Evolutionary conservation across 2,888 invertebrate genomes (phyloP).

Genomic region (Morinoia aosen): DNA sequence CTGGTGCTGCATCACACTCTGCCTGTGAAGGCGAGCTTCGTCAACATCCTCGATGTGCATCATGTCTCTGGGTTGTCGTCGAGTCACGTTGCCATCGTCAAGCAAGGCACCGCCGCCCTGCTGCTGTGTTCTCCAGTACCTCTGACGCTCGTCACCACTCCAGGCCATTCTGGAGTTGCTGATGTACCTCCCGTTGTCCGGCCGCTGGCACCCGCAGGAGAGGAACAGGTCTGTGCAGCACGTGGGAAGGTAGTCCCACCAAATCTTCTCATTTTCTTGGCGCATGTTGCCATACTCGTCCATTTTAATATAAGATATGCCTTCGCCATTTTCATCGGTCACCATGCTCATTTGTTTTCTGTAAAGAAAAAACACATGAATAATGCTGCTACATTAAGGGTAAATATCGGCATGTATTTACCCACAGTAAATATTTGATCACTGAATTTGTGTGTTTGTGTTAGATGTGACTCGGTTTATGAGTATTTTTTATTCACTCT

Average conservation of each 20-base stretch:
- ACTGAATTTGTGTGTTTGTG: not conserved
- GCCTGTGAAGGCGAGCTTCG: conserved; percentile 56
- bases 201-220: conserved; percentile 58
- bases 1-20: conserved; percentile 3
- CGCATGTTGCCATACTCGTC: conserved; percentile 62
- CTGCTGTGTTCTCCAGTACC: conserved; percentile 61
- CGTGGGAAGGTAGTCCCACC: conserved; percentile 65
- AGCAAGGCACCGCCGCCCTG: conserved; percentile 58
- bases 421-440: not conserved
- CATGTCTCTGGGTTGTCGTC: conserved; percentile 58
- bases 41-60: conserved; percentile 65
- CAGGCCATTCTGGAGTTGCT: conserved; percentile 63
- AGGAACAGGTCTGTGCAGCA: conserved; percentile 58
- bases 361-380: not conserved
- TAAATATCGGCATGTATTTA: not conserved
- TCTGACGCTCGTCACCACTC: conserved; percentile 66
- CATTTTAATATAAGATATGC: conserved; percentile 64
- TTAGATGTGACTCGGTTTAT: not conserved
- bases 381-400: not conserved
- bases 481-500: not conserved
- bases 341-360: conserved; percentile 63
- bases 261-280: conserved; percentile 58
- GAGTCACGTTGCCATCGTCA: conserved; percentile 57
- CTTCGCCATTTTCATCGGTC: conserved; percentile 62
- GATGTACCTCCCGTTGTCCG: conserved; percentile 54